Conservation (phyloP, 2,797 vertebrate genomes). For the Myoxocephalus aenaeus region DNA sequence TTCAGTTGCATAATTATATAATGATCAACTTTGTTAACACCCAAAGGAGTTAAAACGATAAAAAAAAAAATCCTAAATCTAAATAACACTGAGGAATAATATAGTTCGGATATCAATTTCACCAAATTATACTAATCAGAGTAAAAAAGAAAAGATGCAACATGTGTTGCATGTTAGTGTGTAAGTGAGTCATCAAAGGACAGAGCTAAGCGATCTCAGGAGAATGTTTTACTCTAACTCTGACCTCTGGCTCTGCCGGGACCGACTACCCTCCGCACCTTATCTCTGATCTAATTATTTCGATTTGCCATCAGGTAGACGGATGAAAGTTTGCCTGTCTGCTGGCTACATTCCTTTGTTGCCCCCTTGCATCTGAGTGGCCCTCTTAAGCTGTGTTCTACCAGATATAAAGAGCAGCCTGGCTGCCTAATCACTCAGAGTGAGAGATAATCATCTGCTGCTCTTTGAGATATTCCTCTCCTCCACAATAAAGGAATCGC, state of each 20-base stretch:
- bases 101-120: not conserved
- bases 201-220: conserved; percentile 5
- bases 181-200: not conserved
- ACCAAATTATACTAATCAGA: not conserved
- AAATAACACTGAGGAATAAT: not conserved
- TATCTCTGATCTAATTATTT: conserved; percentile 61
- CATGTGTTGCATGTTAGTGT: not conserved
- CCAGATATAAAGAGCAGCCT: conserved; percentile 14
- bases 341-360: conserved; percentile 17
- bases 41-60: not conserved
- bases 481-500: conserved; percentile 22
- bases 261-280: conserved; percentile 22
- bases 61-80: not conserved
- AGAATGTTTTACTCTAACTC: conserved; percentile 18
- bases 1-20: conserved; percentile 18
- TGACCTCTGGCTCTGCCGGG: conserved; percentile 44
- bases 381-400: conserved; percentile 33
- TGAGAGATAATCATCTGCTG: conserved; percentile 38
- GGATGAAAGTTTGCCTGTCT: conserved; percentile 44
- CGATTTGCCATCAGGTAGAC: conserved; percentile 42
- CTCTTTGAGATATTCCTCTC: conserved; percentile 33
- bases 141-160: not conserved
- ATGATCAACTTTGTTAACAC: conserved; percentile 35
- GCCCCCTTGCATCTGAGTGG: conserved; percentile 18
- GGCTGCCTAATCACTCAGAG: conserved; percentile 38